These are phyloP conservation scores for Anoura caudifer DNA, from an alignment of 2,113 vertebrate species.

Conservation along the genomic window DNA sequence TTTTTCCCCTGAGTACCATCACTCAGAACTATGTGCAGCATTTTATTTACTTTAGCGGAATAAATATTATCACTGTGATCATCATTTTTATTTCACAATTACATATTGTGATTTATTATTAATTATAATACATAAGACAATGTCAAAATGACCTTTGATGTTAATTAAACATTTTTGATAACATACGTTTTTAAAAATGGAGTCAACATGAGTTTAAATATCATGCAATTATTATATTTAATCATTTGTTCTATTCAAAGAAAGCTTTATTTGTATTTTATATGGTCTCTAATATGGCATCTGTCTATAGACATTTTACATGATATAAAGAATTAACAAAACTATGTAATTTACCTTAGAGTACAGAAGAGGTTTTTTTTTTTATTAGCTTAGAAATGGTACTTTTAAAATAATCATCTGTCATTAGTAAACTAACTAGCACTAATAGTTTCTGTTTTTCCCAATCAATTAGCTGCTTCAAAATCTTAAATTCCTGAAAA, in stretches of 20 bases:
- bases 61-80: conserved; percentile 79
- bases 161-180: conserved; percentile 73
- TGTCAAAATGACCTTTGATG: conserved; percentile 72
- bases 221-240: conserved; percentile 51
- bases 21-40: conserved; percentile 68
- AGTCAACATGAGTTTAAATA: conserved; percentile 60
- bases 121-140: conserved; percentile 73
- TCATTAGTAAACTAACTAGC: conserved; percentile 28
- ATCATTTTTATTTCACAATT: conserved; percentile 72
- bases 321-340: conserved; percentile 1
- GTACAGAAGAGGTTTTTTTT: neutral
- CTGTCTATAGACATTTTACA: neutral
- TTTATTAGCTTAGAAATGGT: conserved; percentile 25
- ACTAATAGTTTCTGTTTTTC: conserved; percentile 26
- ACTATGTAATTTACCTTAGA: neutral
- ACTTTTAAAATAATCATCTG: conserved; percentile 1
- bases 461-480: conserved; percentile 51
- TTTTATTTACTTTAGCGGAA: conserved; percentile 80
- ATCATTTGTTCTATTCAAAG: conserved; percentile 53
- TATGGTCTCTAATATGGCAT: conserved; percentile 18
- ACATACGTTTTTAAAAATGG: conserved; percentile 70
- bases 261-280: conserved; percentile 53
- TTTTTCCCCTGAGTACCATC: conserved; percentile 69
- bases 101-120: conserved; percentile 72
- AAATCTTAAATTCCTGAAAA: conserved; percentile 64